These are phyloP conservation scores for Drosophila santomea DNA, from an alignment of 1,140 invertebrate species.

Conservation along the genomic window DNA sequence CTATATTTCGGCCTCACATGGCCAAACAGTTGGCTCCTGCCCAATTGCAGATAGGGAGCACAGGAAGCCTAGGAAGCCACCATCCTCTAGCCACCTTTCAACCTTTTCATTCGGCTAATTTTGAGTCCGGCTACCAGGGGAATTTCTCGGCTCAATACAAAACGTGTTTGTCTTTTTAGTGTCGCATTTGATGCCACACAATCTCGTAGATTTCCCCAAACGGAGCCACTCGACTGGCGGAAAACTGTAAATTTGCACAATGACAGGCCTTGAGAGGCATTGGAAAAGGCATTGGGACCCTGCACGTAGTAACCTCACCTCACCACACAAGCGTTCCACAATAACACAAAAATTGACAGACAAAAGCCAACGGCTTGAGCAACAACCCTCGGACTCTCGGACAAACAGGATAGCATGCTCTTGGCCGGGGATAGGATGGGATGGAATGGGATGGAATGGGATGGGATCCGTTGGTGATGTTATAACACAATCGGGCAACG, in stretches of 20 bases:
- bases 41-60: conserved; percentile 22
- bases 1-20: conserved; percentile 44
- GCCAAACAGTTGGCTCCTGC: conserved; percentile 20
- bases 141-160: conserved; percentile 55
- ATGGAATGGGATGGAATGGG: background rate
- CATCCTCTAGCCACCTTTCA: conserved; percentile 17
- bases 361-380: conserved; percentile 61
- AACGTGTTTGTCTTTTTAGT: conserved; percentile 71
- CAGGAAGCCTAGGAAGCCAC: too few species aligned
- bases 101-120: conserved; percentile 64
- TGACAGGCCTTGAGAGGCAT: conserved; percentile 64
- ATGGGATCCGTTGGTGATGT: conserved; percentile 4
- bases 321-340: conserved; percentile 43
- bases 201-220: conserved; percentile 75
- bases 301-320: conserved; percentile 66
- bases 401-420: conserved; percentile 5
- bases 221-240: conserved; percentile 43
- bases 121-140: conserved; percentile 29
- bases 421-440: background rate
- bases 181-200: conserved; percentile 71
- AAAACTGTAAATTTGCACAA: conserved; percentile 76
- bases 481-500: conserved; percentile 30
- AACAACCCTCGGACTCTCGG: conserved; percentile 43
- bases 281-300: conserved; percentile 45
- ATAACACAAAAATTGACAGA: conserved; percentile 67